Percentiles rank a stretch among this genome's conserved stretches.
Evolutionary conservation across 1,140 invertebrate genomes (phyloP).

Genomic region (Ridgeia piscesae): DNA sequence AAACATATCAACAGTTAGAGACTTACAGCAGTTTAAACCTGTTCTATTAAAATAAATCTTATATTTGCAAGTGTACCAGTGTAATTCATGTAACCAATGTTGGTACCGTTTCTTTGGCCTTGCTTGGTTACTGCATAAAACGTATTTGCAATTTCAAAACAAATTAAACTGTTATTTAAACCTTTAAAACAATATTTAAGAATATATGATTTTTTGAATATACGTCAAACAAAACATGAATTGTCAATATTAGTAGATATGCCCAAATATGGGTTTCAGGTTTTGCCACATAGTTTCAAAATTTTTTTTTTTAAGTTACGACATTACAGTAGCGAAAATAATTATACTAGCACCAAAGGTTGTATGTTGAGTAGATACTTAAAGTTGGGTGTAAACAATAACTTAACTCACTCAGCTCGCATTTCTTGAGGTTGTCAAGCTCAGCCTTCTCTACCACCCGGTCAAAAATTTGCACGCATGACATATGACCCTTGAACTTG

Average conservation of each 20-base stretch:
- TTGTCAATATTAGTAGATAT: neutral
- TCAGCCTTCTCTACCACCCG: neutral
- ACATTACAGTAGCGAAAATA: too few relatives aligned
- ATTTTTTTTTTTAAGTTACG: too few relatives aligned
- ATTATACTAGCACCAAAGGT: neutral
- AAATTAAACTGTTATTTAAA: neutral
- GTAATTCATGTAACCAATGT: too few relatives aligned
- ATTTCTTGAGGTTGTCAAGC: neutral
- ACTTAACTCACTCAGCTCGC: neutral
- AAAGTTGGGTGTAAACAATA: neutral
- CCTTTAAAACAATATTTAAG: neutral
- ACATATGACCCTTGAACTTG: neutral
- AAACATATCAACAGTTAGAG: neutral
- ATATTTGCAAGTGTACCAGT: too few relatives aligned
- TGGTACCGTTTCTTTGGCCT: too few relatives aligned
- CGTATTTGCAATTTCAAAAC: neutral
- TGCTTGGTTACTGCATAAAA: neutral
- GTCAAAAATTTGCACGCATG: slow-evolving; percentile 1
- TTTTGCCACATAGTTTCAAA: too few relatives aligned
- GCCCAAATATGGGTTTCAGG: neutral
- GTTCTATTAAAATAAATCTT: too few relatives aligned
- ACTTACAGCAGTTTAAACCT: too few relatives aligned
- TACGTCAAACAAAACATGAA: neutral
- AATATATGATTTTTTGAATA: neutral
- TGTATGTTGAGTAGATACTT: neutral